These are phyloP conservation scores for Pipistrellus pipistrellus DNA, from an alignment of 2,797 vertebrate species.

Conservation along the genomic window DNA sequence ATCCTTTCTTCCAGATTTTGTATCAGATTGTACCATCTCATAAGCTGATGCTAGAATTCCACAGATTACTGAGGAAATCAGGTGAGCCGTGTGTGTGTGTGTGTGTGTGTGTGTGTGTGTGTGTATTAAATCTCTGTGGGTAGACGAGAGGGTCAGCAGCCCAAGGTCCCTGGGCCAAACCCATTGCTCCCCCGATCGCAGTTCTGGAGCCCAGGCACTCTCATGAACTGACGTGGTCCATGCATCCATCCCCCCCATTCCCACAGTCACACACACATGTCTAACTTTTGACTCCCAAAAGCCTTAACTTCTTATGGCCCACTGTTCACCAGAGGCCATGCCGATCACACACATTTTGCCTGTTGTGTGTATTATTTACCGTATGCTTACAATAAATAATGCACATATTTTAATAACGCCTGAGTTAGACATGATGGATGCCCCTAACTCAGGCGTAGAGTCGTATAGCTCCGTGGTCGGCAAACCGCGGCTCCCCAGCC, in stretches of 20 bases:
- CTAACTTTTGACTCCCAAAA: background rate
- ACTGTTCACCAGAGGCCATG: background rate
- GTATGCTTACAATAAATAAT: background rate
- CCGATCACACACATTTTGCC: background rate
- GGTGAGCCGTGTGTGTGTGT: conserved; percentile 82
- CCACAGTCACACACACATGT: background rate
- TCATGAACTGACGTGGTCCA: accelerated
- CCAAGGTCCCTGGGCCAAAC: background rate
- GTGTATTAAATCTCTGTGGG: background rate
- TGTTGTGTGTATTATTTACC: background rate
- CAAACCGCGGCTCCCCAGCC: too few species aligned
- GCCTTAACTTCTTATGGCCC: background rate
- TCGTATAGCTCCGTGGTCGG: background rate
- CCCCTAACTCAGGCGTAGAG: too few species aligned
- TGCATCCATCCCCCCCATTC: too few species aligned
- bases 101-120: background rate
- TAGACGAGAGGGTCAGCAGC: background rate
- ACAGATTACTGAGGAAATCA: conserved; percentile 88
- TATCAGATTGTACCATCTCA: conserved; percentile 93
- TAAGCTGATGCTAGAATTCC: conserved; percentile 95
- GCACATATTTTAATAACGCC: too few species aligned
- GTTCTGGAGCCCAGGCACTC: background rate
- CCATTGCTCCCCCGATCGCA: background rate
- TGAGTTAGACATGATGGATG: background rate
- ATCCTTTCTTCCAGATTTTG: conserved; percentile 89